phyloP scores from a whole-genome alignment of 2,797 vertebrate genomes.

The Manis crassicaudata region DNA sequence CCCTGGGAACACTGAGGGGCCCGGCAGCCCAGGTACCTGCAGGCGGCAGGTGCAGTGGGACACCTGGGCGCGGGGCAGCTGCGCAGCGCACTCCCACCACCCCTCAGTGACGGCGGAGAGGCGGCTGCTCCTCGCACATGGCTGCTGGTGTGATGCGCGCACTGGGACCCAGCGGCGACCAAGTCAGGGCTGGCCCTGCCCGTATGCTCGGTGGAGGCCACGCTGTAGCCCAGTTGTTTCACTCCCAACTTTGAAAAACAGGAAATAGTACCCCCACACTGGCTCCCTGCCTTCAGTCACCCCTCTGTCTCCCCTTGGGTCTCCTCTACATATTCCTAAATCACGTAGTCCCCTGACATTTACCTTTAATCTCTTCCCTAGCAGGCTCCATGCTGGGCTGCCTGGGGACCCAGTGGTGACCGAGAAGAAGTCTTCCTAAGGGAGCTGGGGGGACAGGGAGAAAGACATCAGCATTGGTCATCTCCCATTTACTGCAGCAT shows the following conservation, averaged over 20 bases:
- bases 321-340: background rate
- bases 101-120: accelerated
- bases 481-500: background rate
- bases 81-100: background rate
- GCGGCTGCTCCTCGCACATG: background rate
- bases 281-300: background rate
- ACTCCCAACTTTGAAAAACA: background rate
- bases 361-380: background rate
- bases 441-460: background rate
- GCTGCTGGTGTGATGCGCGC: accelerated
- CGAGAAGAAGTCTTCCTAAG: background rate
- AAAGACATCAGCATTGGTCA: background rate
- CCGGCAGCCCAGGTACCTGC: accelerated
- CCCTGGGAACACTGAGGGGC: background rate
- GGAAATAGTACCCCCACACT: accelerated
- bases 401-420: background rate
- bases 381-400: background rate
- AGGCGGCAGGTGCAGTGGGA: background rate
- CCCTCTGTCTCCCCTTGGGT: background rate
- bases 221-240: background rate
- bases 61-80: accelerated
- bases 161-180: background rate
- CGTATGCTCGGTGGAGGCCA: accelerated
- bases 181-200: background rate
- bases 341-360: background rate